Conservation (phyloP, 2,888 invertebrate genomes). For the Pemphredon lugubris region DNA sequence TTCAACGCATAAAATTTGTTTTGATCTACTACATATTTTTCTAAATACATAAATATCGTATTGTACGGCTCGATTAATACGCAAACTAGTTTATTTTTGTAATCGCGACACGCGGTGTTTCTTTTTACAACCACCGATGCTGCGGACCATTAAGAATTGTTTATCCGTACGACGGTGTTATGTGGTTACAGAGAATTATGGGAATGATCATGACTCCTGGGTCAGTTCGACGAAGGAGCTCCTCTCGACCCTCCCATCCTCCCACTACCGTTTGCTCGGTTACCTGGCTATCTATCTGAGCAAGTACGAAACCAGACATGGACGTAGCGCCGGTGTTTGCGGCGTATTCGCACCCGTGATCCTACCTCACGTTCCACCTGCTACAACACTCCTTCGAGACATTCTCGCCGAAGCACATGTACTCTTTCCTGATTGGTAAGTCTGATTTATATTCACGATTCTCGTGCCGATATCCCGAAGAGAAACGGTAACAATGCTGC, state of each 20-base stretch:
- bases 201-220: constrained; percentile 74
- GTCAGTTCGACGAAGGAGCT: constrained; percentile 74
- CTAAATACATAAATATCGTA: too few relatives aligned
- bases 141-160: too few relatives aligned
- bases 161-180: too few relatives aligned
- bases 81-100: too few relatives aligned
- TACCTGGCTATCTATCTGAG: constrained; percentile 77
- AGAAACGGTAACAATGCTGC: too few relatives aligned
- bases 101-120: too few relatives aligned
- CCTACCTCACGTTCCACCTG: constrained; percentile 79
- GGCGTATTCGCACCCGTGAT: constrained; percentile 78
- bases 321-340: constrained; percentile 76
- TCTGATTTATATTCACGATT: constrained; percentile 22
- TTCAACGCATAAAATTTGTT: too few relatives aligned
- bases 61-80: too few relatives aligned
- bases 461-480: too few relatives aligned
- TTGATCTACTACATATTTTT: too few relatives aligned
- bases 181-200: constrained; percentile 72
- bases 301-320: constrained; percentile 77
- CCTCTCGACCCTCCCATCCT: constrained; percentile 71
- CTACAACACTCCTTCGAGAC: constrained; percentile 77
- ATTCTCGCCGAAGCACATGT: constrained; percentile 74
- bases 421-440: constrained; percentile 78
- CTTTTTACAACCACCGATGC: too few relatives aligned
- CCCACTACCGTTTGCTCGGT: constrained; percentile 75